Percentiles rank a stretch among this genome's conserved stretches.
phyloP scores from a whole-genome alignment of 2,113 vertebrate genomes.

The Morone chrysops region DNA sequence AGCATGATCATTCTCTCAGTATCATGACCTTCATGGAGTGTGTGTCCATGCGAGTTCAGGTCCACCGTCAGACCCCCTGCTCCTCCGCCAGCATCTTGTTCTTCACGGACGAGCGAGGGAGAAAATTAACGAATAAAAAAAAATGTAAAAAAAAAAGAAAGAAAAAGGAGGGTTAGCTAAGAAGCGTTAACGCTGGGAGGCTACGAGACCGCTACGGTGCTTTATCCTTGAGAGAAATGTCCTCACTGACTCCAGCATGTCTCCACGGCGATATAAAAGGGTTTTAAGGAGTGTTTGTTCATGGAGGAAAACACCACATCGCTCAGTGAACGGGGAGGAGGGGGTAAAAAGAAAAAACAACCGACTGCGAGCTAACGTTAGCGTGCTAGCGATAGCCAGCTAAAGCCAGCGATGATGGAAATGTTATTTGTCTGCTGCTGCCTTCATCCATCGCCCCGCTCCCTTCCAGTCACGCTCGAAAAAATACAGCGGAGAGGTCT shows the following conservation, averaged over 20 bases:
- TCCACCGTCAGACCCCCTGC: slow-evolving; percentile 43
- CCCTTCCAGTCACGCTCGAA: slow-evolving; percentile 43
- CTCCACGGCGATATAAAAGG: slow-evolving; percentile 34
- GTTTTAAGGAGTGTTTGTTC: slow-evolving; percentile 13
- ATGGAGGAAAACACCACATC: not conserved
- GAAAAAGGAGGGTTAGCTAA: slow-evolving; percentile 24
- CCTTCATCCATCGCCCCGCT: slow-evolving; percentile 53
- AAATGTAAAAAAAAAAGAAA: not conserved
- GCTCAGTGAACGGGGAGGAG: not conserved
- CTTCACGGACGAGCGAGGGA: slow-evolving; percentile 34
- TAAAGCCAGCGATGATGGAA: slow-evolving; percentile 47
- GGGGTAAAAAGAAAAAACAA: slow-evolving; percentile 4
- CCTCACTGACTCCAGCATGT: slow-evolving; percentile 51
- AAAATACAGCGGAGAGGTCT: not conserved
- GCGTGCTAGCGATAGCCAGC: slow-evolving; percentile 64
- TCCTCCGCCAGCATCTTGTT: slow-evolving; percentile 62
- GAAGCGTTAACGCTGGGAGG: slow-evolving; percentile 27
- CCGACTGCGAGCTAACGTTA: slow-evolving; percentile 49
- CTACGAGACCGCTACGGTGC: slow-evolving; percentile 1
- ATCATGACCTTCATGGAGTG: slow-evolving; percentile 81
- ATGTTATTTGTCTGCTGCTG: slow-evolving; percentile 63
- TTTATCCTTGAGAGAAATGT: slow-evolving; percentile 56
- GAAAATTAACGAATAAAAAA: not conserved
- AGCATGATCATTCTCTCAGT: slow-evolving; percentile 84
- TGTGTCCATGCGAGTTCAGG: slow-evolving; percentile 62